Evolutionary conservation across 2,797 vertebrate genomes (phyloP), one percentile per base, ranked within the genome.

Genomic region (Hippoglossus hippoglossus): DNA sequence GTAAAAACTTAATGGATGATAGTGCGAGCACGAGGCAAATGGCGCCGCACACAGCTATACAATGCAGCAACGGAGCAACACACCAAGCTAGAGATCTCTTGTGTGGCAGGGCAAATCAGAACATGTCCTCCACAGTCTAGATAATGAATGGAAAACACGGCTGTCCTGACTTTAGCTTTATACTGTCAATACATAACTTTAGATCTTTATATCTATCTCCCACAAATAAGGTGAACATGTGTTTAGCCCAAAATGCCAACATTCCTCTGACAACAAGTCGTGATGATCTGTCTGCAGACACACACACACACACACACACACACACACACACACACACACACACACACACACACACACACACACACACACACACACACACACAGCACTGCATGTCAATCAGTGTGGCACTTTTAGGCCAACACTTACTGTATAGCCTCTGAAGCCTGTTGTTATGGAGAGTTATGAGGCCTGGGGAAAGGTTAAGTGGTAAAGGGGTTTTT

Each of bases 401-500:
- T 36, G 19, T 61, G 61, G 49, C 60, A 72, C 79, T 75, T 86
- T 61, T 50, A 54, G 60, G 63, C 64, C 49, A 77, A 55, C 39
- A 49, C 50, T 54, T 46, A 79, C 63, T 78, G 79, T 53, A 80
- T 77, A 85, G 55, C 54, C 19, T 22, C 36, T 31, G 8, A 66
- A 76, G 34, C 57, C 76, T 73, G 79, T 84, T 82, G 71, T 89
- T 85, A 80, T 13, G 15, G 51, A 62, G 71, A 82, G 52, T 84
- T 79, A 81, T 49, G 51, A 39, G 60, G 49, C 0, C 1, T 5
- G 21, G 71, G 73, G 28, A 75, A 73, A 83, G 52, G 55, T 79
- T 52, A 78, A 77, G 22, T 67, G 22, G n/a, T 84, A 55, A 0
- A n/a, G 28, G 9, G 9, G 3, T 0, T 6, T 16, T 56, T 49